Base-by-base conservation (phyloP, 2,888 invertebrate species). In the Trachelus iudaicus region DNA sequence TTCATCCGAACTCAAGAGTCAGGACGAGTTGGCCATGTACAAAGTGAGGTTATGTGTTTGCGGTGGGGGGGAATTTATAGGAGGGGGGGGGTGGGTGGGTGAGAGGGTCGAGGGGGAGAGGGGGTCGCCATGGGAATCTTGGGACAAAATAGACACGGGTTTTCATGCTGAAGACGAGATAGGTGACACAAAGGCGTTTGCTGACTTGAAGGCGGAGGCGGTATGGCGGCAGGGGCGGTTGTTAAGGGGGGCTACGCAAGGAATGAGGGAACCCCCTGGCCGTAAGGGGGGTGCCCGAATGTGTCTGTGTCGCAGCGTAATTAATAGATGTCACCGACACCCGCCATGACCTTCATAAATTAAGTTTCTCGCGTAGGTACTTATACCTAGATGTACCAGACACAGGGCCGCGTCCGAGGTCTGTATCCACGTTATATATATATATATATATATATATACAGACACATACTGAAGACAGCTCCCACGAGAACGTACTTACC, bases 281-380 rank as follows among this genome's bases (percentile, higher is more conserved):
- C 69, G 69, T 69, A 31, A 68, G 77, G 33, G 33, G 73, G 69
- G 68, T 35, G 73, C 15, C 31, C 40, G 75, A 40, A 75, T 75
- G 75, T 73, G 75, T 69, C 78, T 73, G 83, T 79, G 81, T 79
- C 76, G 79, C 77, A 81, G 82, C 79, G 79, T 87, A 88, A 88
- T 88, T 87, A 88, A 88, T 88, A 84, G 85, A 84, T 86, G 87
- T 87, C 87, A 86, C 77, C 81, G 77, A 80, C 87, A 87, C 81
- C 82, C 83, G 83, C 83, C 77, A 79, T 84, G 81, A 76, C 81
- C 82, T 84, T 84, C 84, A 86, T 88, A 88, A 88, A 88, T 87
- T 86, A 87, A 80, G 80, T 77, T 77, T 76, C 79, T 74, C 77
- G 37, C 71, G 31, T 69, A 75, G 71, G 56, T 69, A 37, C 78